Conservation (phyloP, 2,113 vertebrate species). For the Polypterus bichir region DNA sequence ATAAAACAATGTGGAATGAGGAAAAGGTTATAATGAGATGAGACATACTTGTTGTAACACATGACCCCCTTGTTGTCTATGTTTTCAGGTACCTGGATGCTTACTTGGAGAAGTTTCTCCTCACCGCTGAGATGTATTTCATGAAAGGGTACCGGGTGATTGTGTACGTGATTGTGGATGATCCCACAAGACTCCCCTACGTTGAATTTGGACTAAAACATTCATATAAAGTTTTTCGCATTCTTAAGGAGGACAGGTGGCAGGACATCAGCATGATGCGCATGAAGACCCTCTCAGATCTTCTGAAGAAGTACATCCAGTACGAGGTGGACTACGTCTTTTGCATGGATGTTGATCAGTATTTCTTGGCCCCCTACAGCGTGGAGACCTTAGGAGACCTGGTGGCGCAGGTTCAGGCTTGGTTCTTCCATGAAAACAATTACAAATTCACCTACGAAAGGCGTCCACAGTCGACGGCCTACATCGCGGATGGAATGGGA, state of each 20-base stretch:
- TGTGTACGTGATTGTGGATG: slow-evolving; percentile 39
- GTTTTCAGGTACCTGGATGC: slow-evolving; percentile 32
- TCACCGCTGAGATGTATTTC: slow-evolving; percentile 35
- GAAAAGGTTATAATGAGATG: too few species aligned
- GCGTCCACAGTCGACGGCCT: slow-evolving; percentile 24
- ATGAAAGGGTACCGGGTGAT: slow-evolving; percentile 41
- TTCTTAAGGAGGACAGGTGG: slow-evolving; percentile 31
- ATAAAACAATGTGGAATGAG: too few species aligned
- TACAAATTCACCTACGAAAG: slow-evolving; percentile 33
- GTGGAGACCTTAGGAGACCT: slow-evolving; percentile 33
- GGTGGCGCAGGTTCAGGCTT: slow-evolving; percentile 39
- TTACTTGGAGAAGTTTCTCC: slow-evolving; percentile 36
- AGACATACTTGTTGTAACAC: too few species aligned
- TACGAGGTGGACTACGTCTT: slow-evolving; percentile 39
- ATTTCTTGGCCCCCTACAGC: slow-evolving; percentile 31
- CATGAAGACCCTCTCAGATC: slow-evolving; percentile 37
- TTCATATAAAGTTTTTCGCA: slow-evolving; percentile 24
- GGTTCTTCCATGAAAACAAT: slow-evolving; percentile 25
- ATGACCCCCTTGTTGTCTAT: neutral
- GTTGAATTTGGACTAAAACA: slow-evolving; percentile 26
- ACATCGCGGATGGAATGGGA: slow-evolving; percentile 29
- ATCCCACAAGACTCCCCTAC: slow-evolving; percentile 24
- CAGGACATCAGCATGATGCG: slow-evolving; percentile 45
- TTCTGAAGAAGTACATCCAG: slow-evolving; percentile 23
- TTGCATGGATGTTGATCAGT: slow-evolving; percentile 42